A percentile compares a stretch with the other conserved stretches of the same genome.
Evolutionary conservation across 2,797 vertebrate genomes (phyloP).

Genomic region (Etheostoma perlongum): DNA sequence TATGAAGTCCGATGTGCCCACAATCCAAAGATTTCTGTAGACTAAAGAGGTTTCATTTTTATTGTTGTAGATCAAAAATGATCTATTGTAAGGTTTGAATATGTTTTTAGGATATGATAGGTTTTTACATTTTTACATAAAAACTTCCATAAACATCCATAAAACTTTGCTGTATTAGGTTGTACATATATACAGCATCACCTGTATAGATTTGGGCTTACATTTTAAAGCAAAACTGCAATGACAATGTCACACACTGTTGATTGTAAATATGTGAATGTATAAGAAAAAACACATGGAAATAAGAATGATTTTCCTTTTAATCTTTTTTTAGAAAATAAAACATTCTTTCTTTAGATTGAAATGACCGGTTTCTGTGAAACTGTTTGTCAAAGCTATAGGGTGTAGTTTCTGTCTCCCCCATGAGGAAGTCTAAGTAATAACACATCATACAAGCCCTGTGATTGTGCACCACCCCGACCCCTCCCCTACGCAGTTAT

Average conservation of each 20-base stretch:
- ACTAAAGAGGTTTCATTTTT: constrained; percentile 12
- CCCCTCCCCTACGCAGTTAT: too few relatives aligned
- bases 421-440: too few relatives aligned
- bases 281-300: constrained; percentile 24
- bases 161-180: constrained; percentile 2
- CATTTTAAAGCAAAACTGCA: constrained; percentile 31
- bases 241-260: constrained; percentile 26
- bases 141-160: too few relatives aligned
- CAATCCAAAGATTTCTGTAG: constrained; percentile 30
- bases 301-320: constrained; percentile 42
- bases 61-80: constrained; percentile 17
- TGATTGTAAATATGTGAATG: constrained; percentile 75
- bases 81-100: constrained; percentile 50
- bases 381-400: too few relatives aligned
- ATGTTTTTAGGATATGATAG: constrained; percentile 19
- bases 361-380: background rate
- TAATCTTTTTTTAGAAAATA: constrained; percentile 9
- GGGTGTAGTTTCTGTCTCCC: too few relatives aligned
- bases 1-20: constrained; percentile 25
- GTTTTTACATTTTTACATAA: constrained; percentile 38
- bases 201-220: constrained; percentile 47
- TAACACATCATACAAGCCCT: too few relatives aligned
- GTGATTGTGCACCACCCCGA: too few relatives aligned
- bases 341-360: constrained; percentile 16
- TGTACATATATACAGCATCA: constrained; percentile 46